A percentile compares a stretch with the other conserved stretches of the same genome.
These are phyloP conservation scores for Tetrao urogallus DNA, from an alignment of 2,113 vertebrate genomes.

Conservation along the genomic window DNA sequence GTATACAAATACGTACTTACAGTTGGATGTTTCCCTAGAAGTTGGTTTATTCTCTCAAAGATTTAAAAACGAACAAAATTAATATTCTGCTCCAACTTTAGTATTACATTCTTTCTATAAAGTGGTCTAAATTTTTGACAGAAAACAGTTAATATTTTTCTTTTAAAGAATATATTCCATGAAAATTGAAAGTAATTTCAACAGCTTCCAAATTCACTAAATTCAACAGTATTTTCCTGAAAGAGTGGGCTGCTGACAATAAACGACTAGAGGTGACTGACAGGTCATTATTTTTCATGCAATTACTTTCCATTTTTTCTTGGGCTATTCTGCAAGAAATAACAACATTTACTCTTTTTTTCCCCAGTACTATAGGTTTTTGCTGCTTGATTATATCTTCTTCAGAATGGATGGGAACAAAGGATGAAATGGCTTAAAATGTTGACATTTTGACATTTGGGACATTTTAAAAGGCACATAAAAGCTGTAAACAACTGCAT, in stretches of 20 bases:
- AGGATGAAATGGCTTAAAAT: background rate
- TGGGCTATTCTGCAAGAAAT: background rate
- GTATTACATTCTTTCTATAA: background rate
- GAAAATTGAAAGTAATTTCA: background rate
- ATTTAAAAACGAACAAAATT: background rate
- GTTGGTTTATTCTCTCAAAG: background rate
- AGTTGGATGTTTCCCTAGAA: background rate
- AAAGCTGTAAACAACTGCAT: background rate
- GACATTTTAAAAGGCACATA: background rate
- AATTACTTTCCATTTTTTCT: background rate
- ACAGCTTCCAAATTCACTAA: background rate
- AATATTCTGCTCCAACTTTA: background rate
- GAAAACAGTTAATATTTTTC: background rate
- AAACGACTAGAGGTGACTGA: background rate
- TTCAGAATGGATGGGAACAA: background rate
- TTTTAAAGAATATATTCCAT: background rate
- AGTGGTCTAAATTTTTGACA: background rate
- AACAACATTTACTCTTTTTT: background rate
- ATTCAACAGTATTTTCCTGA: background rate
- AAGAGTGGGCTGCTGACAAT: background rate
- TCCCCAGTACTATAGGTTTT: background rate
- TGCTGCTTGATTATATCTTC: background rate
- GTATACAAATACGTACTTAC: background rate
- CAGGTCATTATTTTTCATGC: background rate
- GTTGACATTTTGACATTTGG: background rate